Percentiles rank a stretch among this genome's conserved stretches.
phyloP scores from a whole-genome alignment of 2,888 invertebrate genomes.

The Diaphora mendica region DNA sequence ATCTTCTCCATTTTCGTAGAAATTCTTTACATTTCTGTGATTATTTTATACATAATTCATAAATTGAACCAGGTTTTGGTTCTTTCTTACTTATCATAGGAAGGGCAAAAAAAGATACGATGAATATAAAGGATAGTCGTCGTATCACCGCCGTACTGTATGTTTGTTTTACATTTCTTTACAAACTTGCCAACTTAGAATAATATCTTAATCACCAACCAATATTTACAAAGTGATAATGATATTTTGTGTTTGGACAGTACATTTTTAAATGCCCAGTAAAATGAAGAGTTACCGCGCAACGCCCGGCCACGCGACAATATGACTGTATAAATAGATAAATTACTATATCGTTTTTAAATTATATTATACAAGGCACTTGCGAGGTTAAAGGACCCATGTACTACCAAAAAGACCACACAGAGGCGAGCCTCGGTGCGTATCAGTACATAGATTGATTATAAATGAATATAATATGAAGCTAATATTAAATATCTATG shows the following conservation, averaged over 20 bases:
- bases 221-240: slow-evolving; percentile 15
- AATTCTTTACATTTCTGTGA: slow-evolving; percentile 8
- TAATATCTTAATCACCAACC: slow-evolving; percentile 5
- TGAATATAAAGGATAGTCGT: neutral
- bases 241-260: slow-evolving; percentile 58
- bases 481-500: slow-evolving; percentile 20
- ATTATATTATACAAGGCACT: slow-evolving; percentile 75
- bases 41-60: neutral
- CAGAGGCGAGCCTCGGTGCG: slow-evolving; percentile 39
- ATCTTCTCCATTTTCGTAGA: slow-evolving; percentile 24
- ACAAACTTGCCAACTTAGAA: slow-evolving; percentile 46
- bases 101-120: neutral
- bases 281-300: slow-evolving; percentile 52
- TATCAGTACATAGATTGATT: slow-evolving; percentile 18
- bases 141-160: slow-evolving; percentile 26
- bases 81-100: neutral
- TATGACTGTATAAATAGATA: slow-evolving; percentile 79
- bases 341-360: slow-evolving; percentile 77
- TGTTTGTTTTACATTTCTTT: slow-evolving; percentile 52
- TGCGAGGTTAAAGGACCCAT: slow-evolving; percentile 71
- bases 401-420: slow-evolving; percentile 65
- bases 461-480: slow-evolving; percentile 20
- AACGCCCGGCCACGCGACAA: slow-evolving; percentile 56
- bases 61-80: neutral
- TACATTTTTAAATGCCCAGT: slow-evolving; percentile 54